Conservation (phyloP, 2,797 vertebrate species). For the Borostomias antarcticus region DNA sequence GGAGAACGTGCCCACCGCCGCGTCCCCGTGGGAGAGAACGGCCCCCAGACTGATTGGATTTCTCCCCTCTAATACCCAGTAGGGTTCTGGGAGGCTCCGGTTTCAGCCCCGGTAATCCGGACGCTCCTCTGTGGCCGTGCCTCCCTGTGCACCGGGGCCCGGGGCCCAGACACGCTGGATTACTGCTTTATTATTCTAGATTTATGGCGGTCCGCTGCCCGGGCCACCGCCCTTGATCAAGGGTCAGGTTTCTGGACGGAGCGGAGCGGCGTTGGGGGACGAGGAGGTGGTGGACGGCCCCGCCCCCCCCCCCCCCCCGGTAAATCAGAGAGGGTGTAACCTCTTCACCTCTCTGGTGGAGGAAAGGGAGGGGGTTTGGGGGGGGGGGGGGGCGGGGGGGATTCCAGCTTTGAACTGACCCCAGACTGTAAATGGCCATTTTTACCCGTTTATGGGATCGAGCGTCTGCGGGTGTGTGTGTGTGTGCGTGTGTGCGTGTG, state of each 20-base stretch:
- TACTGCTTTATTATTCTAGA: conserved; percentile 73
- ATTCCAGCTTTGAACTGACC: conserved; percentile 67
- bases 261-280: conserved; percentile 42
- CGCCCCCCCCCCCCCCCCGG: conserved; percentile 6
- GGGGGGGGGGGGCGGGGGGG: neutral
- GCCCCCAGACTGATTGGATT: conserved; percentile 73
- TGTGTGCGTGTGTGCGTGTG: neutral
- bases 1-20: too few relatives aligned
- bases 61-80: conserved; percentile 66
- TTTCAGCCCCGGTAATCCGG: conserved; percentile 72
- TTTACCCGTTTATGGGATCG: conserved; percentile 42
- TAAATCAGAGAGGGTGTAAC: conserved; percentile 64
- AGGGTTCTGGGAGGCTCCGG: conserved; percentile 68
- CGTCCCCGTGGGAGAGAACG: conserved; percentile 56
- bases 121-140: conserved; percentile 71
- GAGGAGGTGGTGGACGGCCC: conserved; percentile 49
- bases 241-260: conserved; percentile 62
- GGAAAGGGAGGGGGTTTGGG: conserved; percentile 17
- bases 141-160: conserved; percentile 56
- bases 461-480: conserved; percentile 12
- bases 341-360: conserved; percentile 49
- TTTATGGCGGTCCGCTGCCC: conserved; percentile 66
- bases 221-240: conserved; percentile 44
- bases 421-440: conserved; percentile 62
- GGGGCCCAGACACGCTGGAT: conserved; percentile 67